Conservation (phyloP, 2,797 vertebrate genomes). For the Acanthurus lineatus region DNA sequence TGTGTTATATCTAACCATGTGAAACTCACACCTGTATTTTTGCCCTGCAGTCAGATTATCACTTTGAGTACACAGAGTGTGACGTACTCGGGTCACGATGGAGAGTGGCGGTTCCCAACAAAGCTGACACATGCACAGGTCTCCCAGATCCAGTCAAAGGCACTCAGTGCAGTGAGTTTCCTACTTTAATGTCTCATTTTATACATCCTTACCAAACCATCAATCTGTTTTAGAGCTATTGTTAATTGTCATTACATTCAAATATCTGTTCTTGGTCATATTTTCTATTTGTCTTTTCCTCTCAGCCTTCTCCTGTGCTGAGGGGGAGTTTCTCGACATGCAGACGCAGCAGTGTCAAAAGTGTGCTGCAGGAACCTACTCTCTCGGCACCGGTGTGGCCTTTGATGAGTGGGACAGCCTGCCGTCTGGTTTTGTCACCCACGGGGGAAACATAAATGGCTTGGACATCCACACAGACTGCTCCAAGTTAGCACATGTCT, state of each 20-base stretch:
- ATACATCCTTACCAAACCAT: background rate
- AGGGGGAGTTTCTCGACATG: conserved; percentile 96
- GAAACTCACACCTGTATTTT: conserved; percentile 62
- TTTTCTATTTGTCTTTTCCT: background rate
- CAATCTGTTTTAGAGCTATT: background rate
- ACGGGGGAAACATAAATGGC: conserved; percentile 80
- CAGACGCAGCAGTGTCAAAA: conserved; percentile 91
- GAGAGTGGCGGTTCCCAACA: conserved; percentile 96
- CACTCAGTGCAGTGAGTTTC: conserved; percentile 92
- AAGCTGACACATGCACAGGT: conserved; percentile 92
- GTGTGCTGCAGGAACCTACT: conserved; percentile 92
- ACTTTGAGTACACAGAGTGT: conserved; percentile 98
- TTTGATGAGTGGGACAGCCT: conserved; percentile 95
- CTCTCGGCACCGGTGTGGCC: conserved; percentile 92
- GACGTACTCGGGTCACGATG: conserved; percentile 92
- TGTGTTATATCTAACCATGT: conserved; percentile 36
- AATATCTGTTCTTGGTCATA: background rate
- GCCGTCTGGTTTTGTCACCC: conserved; percentile 90
- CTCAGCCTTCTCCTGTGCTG: conserved; percentile 93
- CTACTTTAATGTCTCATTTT: background rate
- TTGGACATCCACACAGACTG: conserved; percentile 86
- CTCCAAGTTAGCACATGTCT: conserved; percentile 84
- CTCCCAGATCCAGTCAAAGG: conserved; percentile 95
- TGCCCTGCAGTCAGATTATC: conserved; percentile 93
- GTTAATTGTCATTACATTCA: background rate